Evolutionary conservation across 2,888 invertebrate genomes (phyloP), one percentile per base, ranked within the genome.

Genomic region (Coelopa pilipes): DNA sequence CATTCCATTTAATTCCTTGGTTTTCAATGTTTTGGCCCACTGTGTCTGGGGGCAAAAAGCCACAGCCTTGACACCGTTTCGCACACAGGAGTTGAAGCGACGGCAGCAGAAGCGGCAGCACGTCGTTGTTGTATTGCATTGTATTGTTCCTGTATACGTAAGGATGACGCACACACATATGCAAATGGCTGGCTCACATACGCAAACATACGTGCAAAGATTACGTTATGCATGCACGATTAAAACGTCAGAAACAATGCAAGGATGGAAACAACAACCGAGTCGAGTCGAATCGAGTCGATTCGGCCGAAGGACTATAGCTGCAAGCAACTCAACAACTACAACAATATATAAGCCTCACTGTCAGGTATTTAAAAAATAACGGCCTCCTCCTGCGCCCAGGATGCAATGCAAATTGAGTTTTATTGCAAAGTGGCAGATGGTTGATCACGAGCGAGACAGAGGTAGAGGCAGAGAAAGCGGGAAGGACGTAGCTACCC

Each of bases 151-250:
- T 63, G 62, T 62, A 50, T 62, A 60, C 50, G 17, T 24, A 65
- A 71, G 55, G 63, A 65, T 71, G 65, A 19, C 46, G 15, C 53
- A 21, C 45, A 17, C 53, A 63, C 21, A 71, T 55, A 63, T 45
- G 55, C 63, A 71, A 46, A 71, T 15, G 34, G 7, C 7, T 34
- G 34, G 34, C 34, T 34, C 2, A 34, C 34, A 34, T 7, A 4
- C 34, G 19, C 53, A 71, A 45, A 19, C 71, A 55, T 55, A 71
- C 50, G 60, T 65, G 65, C 55, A 65, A 65, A 65, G 71, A 71
- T 71, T 71, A 55, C 63, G 71, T 71, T 71, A 71, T 71, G 71
- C 71, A 71, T 71, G 71, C 71, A 71, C 71, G 71, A 71, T 71
- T 71, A 71, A 71, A 71, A 71, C 46, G 71, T 71, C 71, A 63